These are phyloP conservation scores for Hemiscyllium ocellatum DNA, from an alignment of 2,113 vertebrate species.

Conservation along the genomic window DNA sequence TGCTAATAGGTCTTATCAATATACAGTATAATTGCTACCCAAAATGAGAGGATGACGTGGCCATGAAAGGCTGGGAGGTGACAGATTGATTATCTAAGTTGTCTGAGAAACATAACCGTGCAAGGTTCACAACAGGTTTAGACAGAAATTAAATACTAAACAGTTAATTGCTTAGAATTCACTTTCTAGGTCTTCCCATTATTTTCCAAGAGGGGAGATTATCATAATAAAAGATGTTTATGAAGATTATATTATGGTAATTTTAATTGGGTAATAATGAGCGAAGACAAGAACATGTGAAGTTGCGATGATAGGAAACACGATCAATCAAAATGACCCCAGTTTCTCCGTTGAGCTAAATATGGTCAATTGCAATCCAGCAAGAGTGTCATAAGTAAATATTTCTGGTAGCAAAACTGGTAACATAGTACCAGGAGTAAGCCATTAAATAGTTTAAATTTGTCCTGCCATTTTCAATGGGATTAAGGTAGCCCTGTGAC, in stretches of 20 bases:
- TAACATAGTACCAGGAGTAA: background rate
- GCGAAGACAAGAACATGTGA: constrained; percentile 5
- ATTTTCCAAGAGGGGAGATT: constrained; percentile 3
- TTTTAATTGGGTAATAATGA: constrained; percentile 46
- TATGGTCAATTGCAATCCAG: background rate
- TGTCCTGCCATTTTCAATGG: background rate
- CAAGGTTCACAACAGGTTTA: constrained; percentile 64
- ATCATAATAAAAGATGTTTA: constrained; percentile 40
- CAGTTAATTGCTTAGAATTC: constrained; percentile 60
- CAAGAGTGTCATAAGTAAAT: background rate
- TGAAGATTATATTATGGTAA: constrained; percentile 37
- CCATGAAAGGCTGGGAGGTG: constrained; percentile 67
- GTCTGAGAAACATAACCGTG: constrained; percentile 63
- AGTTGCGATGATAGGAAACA: background rate
- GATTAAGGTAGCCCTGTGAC: background rate
- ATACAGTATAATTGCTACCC: constrained; percentile 78
- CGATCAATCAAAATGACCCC: background rate
- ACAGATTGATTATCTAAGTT: constrained; percentile 76
- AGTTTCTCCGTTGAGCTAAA: background rate
- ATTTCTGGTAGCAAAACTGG: constrained; percentile 9
- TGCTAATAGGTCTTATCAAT: constrained; percentile 94
- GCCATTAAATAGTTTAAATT: background rate
- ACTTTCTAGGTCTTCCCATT: constrained; percentile 37
- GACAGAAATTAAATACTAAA: constrained; percentile 56
- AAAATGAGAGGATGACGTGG: constrained; percentile 73